phyloP scores from a whole-genome alignment of 2,888 invertebrate species.

The Panzeria rudis region DNA sequence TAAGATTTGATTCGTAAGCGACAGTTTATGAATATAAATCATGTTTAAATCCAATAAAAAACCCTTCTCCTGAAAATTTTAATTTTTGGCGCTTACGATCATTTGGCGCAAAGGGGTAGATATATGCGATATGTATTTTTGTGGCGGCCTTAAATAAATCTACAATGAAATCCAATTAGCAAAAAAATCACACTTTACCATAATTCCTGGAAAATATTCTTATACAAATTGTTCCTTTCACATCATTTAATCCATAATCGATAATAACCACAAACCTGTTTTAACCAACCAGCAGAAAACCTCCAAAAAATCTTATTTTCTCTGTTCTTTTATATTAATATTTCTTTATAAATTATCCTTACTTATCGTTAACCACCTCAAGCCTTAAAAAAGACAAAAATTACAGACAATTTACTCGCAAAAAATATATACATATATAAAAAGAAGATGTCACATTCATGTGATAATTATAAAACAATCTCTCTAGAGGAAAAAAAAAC shows the following conservation, averaged over 20 bases:
- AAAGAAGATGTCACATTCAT: conserved; percentile 50
- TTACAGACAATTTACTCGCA: conserved; percentile 45
- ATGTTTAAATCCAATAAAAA: no score
- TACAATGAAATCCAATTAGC: no score
- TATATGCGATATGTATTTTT: no score
- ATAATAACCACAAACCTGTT: conserved; percentile 32
- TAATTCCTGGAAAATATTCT: background rate
- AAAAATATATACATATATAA: background rate
- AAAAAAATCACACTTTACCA: background rate
- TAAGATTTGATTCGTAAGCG: no score
- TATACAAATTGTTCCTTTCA: background rate
- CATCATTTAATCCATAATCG: conserved; percentile 33
- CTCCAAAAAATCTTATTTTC: background rate
- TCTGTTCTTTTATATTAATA: conserved; percentile 3
- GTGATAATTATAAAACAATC: conserved; percentile 67
- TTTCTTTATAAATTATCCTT: conserved; percentile 45
- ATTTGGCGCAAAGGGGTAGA: no score
- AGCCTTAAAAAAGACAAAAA: conserved; percentile 46
- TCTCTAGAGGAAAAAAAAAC: conserved; percentile 41
- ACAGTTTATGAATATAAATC: no score
- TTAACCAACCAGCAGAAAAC: background rate
- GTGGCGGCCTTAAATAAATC: no score
- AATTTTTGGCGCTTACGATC: no score
- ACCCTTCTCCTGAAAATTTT: no score
- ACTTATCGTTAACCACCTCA: conserved; percentile 39